These are phyloP conservation scores for Halcyon badia DNA, from an alignment of 2,797 vertebrate species.

Conservation along the genomic window DNA sequence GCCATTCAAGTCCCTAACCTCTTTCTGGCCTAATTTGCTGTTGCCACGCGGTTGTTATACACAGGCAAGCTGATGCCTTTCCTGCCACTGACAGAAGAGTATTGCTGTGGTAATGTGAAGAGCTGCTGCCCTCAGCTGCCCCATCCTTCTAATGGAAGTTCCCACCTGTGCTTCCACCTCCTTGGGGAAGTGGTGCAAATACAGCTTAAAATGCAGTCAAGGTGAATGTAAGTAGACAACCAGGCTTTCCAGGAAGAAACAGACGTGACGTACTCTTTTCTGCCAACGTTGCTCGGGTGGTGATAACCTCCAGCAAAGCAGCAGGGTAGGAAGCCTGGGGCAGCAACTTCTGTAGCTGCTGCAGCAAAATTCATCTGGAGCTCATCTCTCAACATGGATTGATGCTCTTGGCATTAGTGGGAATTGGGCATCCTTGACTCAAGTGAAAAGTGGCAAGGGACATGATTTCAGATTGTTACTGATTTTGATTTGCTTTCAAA, in stretches of 20 bases:
- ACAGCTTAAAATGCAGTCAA: neutral
- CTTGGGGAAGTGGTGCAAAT: neutral
- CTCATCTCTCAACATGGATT: neutral
- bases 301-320: neutral
- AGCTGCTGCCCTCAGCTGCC: neutral
- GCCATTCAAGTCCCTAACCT: neutral
- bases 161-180: neutral
- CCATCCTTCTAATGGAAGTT: neutral
- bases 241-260: neutral
- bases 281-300: fast-evolving
- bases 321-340: neutral
- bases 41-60: fast-evolving
- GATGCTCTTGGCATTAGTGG: neutral
- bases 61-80: fast-evolving
- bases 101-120: neutral
- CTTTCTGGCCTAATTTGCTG: neutral
- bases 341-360: neutral
- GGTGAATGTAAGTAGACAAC: neutral
- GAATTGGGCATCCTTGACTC: neutral
- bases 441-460: neutral
- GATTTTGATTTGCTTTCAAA: conserved; percentile 42
- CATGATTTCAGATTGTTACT: neutral
- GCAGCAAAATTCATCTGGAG: neutral
- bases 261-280: neutral
- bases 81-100: neutral